Evolutionary conservation across 30 jellyfish, hydroid and myxozoan species (phyloP), one percentile per base, ranked within the genome.

Genomic region (Turritopsis dohrnii): DNA sequence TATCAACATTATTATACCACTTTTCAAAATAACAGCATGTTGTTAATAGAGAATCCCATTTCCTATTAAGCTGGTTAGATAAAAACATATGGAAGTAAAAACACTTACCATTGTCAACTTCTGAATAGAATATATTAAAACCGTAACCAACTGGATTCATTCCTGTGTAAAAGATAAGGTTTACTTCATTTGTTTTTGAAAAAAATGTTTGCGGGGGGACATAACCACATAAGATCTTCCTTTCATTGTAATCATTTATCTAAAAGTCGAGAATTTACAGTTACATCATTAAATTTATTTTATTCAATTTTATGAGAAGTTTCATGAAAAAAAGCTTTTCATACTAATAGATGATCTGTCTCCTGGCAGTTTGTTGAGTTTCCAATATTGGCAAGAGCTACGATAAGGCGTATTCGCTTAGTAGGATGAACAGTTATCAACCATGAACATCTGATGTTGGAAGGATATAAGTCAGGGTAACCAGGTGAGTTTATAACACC

Each of bases 401-500:
- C 30, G 19, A 69, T 27, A 69, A 69, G 19, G 9, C 77, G 28
- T 23, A 69, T 69, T n/a, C 28, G 28, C 19, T 27, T 69, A 8
- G 31, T 27, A 9, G 77, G 1, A 8, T 69, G 9, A n/a, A 27
- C 77, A 23, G 28, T 7, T 1, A 69, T n/a, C 28, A 9, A n/a
- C 77, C 77, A 69, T 17, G 77, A n/a, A 69, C 77, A 69, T 23
- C 30, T 69, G 9, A 69, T 69, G 22, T 69, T 69, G 77, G 28
- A 23, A n/a, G 77, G 77, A 27, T 69, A 69, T 23, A 23, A 23
- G 19, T 69, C 77, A 69, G 77, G 77, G 19, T 69, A 69, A 69
- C 77, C 77, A 1, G 77, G 77, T 69, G 77, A 69, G 30, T 69
- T 69, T 23, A 69, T 69, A 23, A 69, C 77, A n/a, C 77, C 77